Evolutionary conservation across 2,888 invertebrate species (phyloP).

Genomic region (Acanthosepion esculentum): DNA sequence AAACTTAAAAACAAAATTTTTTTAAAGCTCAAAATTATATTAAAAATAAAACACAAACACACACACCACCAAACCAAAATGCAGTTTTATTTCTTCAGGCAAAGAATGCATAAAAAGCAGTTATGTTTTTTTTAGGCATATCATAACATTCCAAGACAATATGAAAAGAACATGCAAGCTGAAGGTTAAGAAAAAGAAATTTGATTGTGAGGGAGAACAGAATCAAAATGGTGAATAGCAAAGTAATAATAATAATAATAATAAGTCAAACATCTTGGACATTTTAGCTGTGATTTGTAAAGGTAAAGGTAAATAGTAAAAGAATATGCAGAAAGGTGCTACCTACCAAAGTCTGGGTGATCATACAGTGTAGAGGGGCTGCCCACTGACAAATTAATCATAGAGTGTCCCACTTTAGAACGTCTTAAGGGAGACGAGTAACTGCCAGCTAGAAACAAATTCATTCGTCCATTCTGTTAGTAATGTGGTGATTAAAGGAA

Average conservation of each 20-base stretch:
- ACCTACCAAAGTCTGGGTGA: constrained; percentile 69
- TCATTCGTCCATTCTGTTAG: constrained; percentile 49
- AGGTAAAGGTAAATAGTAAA: not conserved
- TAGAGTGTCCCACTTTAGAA: constrained; percentile 66
- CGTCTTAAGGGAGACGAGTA: constrained; percentile 65
- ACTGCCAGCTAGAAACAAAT: constrained; percentile 66
- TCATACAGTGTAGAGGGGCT: constrained; percentile 58
- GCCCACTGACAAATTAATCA: constrained; percentile 67
- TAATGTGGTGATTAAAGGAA: constrained; percentile 47
- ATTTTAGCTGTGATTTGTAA: not conserved
- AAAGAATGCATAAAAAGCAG: not conserved
- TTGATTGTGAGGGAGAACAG: not conserved
- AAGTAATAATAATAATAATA: not conserved
- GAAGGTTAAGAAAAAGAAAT: not conserved
- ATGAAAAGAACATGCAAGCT: not conserved
- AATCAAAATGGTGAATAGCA: not conserved
- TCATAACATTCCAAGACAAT: constrained; percentile 24
- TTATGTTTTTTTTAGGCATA: not conserved
- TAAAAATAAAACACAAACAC: too few species aligned
- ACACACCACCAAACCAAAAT: not conserved
- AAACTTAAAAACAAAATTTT: too few species aligned
- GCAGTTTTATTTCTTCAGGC: not conserved
- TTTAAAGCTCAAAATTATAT: too few species aligned
- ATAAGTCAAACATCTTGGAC: not conserved
- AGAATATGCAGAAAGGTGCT: not conserved